Evolutionary conservation across 2,888 invertebrate genomes (phyloP).

Genomic region (Oligia latruncula): DNA sequence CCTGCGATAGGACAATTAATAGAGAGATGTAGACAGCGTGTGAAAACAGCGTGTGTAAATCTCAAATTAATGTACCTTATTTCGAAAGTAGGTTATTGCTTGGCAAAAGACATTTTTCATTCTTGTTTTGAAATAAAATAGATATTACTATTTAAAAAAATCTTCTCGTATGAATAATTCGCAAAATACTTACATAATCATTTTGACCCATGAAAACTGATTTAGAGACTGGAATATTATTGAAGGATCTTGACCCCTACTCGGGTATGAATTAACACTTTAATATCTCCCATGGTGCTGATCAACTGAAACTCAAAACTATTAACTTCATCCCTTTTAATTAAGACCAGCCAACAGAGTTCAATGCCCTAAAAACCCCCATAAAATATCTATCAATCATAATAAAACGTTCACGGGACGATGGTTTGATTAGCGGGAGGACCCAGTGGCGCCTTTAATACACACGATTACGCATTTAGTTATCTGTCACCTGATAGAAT

Average conservation of each 20-base stretch:
- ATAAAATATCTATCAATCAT: conserved; percentile 69
- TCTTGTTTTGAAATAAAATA: neutral
- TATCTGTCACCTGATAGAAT: conserved; percentile 54
- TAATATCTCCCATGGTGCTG: neutral
- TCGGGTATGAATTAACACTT: neutral
- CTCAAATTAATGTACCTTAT: neutral
- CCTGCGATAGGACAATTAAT: no score
- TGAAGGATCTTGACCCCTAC: neutral
- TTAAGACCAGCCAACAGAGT: conserved; percentile 36
- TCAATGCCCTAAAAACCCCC: conserved; percentile 45
- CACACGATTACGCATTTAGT: conserved; percentile 59
- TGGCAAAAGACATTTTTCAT: neutral
- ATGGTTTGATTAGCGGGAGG: conserved; percentile 57
- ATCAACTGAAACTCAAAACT: conserved; percentile 10
- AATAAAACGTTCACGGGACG: conserved; percentile 65
- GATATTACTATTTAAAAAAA: neutral
- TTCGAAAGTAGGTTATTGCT: neutral
- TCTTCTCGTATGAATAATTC: neutral
- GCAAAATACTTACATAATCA: neutral
- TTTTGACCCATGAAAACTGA: no score
- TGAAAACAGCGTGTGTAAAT: no score
- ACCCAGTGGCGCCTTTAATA: conserved; percentile 55
- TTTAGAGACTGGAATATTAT: neutral
- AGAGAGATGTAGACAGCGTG: no score
- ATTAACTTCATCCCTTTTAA: conserved; percentile 26